These are phyloP conservation scores for Ceyx erithaca DNA, from an alignment of 2,797 vertebrate species.

Conservation along the genomic window DNA sequence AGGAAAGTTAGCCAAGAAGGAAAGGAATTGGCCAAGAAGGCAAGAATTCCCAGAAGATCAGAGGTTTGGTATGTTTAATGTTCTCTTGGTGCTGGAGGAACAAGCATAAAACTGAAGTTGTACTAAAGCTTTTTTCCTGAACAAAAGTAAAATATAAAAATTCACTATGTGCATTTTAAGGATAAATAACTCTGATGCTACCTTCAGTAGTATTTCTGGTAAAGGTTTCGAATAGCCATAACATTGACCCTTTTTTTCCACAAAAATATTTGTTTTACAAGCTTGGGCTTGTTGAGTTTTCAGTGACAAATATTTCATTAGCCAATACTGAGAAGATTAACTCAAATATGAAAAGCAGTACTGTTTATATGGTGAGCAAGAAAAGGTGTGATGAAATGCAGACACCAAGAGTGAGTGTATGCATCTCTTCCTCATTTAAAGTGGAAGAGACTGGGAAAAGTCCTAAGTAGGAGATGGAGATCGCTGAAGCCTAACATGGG, in stretches of 20 bases:
- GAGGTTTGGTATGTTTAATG: not conserved
- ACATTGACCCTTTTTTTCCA: not conserved
- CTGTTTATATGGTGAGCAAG: not conserved
- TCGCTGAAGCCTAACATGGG: not conserved
- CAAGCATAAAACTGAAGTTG: not conserved
- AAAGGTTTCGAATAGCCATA: not conserved
- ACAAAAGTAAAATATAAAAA: not conserved
- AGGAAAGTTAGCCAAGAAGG: conserved; percentile 36
- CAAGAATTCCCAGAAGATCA: conserved; percentile 29
- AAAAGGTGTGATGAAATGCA: not conserved
- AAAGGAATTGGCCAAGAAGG: conserved; percentile 21
- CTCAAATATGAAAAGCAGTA: not conserved
- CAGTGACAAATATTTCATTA: not conserved
- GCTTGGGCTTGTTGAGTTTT: not conserved
- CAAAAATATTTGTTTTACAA: not conserved
- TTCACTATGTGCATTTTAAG: not conserved
- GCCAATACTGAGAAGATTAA: not conserved
- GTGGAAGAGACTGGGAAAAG: not conserved
- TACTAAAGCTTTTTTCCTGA: not conserved
- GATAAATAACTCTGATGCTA: not conserved
- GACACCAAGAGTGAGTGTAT: not conserved
- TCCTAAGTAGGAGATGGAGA: not conserved
- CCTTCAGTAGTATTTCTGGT: not conserved
- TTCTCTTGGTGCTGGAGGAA: not conserved
- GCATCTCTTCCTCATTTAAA: not conserved